Evolutionary conservation across 1,140 invertebrate genomes (phyloP).

Genomic region (Drosophila pachea): DNA sequence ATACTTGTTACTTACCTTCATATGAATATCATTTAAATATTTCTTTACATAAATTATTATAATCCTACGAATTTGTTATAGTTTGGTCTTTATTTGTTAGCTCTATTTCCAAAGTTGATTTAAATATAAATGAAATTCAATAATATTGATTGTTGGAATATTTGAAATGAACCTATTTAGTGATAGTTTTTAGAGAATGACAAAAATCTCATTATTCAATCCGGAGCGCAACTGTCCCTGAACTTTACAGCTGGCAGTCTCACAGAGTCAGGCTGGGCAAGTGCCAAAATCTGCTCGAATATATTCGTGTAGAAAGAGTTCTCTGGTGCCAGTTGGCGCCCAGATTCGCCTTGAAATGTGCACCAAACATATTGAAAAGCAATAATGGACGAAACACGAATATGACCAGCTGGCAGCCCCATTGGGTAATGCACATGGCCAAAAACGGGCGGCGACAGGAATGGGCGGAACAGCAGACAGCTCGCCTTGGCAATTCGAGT

Average conservation of each 20-base stretch:
- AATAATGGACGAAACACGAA: constrained; percentile 28
- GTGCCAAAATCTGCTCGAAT: constrained; percentile 8
- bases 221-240: constrained; percentile 37
- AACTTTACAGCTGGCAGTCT: constrained; percentile 20
- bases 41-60: no score
- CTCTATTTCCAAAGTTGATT: no score
- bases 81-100: no score
- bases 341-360: constrained; percentile 32
- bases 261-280: constrained; percentile 18
- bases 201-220: background rate
- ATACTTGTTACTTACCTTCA: no score
- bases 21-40: no score
- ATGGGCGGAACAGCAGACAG: constrained; percentile 8
- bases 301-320: constrained; percentile 6
- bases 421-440: background rate
- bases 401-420: constrained; percentile 5
- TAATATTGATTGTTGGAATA: no score
- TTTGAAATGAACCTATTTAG: no score
- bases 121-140: no score
- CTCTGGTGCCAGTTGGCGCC: background rate
- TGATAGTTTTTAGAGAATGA: no score
- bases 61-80: no score
- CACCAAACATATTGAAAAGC: constrained; percentile 32
- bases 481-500: constrained; percentile 16
- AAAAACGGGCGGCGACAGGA: background rate